Evolutionary conservation across 1,140 invertebrate genomes (phyloP), one percentile per base, ranked within the genome.

Genomic region (Ceratoteleas bidentatus): DNA sequence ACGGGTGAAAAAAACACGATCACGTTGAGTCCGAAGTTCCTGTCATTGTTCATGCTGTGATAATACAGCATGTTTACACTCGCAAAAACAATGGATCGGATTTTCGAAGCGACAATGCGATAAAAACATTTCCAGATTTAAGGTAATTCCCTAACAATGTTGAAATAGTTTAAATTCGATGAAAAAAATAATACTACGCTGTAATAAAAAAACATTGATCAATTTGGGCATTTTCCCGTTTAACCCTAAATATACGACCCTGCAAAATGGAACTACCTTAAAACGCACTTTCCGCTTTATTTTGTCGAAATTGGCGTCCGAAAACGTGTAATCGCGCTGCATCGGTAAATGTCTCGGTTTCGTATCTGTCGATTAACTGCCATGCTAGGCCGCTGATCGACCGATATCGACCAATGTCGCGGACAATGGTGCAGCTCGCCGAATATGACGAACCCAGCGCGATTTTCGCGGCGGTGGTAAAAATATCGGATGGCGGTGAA

Each of bases 331-430:
- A 66, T 75, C 54, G 45, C 34, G 45, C 34, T 65, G 61, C 58
- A 50, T 65, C 65, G 58, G 70, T 74, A 64, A 65, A 74, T 74
- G 52, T 74, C 61, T 74, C 70, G 53, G 53, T 65, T 65, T 65
- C 52, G 53, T 50, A 32, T 57, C n/a, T 52, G 60, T 64, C 58
- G 70, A 74, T 74, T 74, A 74, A 74, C 70, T 64, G 60, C 43
- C 34, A 57, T 74, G 64, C 62, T 65, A 65, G 70, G 34, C 70
- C 69, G 49, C 58, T 65, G 70, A 74, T 74, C 53, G 61, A 74
- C 70, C 53, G 15, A 58, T 58, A 74, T 74, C 69, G 69, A 73
- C 10, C 69, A 50, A 38, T n/a, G n/a, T 64, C 8, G 60, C 52
- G 34, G 9, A 73, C 69, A 73, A 62, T 73, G 49, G 8, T 13